A percentile compares a stretch with the other conserved stretches of the same genome.
phyloP scores from a whole-genome alignment of 1,140 invertebrate genomes.

The Anagrus nilaparvatae region DNA sequence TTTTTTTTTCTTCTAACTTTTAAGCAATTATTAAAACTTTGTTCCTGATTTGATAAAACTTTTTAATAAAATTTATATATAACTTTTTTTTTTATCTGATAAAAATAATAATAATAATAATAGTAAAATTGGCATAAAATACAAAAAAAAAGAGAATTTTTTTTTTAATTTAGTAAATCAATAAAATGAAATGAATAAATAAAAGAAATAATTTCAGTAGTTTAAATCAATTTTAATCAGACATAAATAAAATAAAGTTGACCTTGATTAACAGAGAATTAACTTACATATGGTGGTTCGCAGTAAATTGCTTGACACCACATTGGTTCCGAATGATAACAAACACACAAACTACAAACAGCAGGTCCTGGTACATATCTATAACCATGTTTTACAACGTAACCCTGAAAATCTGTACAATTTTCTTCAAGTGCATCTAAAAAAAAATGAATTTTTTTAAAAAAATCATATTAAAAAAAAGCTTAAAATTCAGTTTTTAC shows the following conservation, averaged over 20 bases:
- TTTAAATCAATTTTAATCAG: constrained; percentile 4
- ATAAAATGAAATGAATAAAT: no score
- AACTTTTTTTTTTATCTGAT: no score
- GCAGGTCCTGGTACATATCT: constrained; percentile 75
- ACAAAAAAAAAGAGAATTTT: no score
- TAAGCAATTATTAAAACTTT: no score
- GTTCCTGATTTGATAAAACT: no score
- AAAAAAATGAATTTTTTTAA: constrained; percentile 16
- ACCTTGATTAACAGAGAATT: no score
- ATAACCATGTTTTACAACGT: constrained; percentile 61
- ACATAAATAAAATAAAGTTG: not conserved
- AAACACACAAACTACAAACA: constrained; percentile 76
- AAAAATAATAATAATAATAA: no score
- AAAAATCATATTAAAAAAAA: not conserved
- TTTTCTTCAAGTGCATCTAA: constrained; percentile 59
- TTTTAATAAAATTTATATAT: no score
- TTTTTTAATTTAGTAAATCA: no score
- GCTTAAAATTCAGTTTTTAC: no score
- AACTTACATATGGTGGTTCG: constrained; percentile 69
- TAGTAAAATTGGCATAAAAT: no score
- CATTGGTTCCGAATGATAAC: constrained; percentile 72
- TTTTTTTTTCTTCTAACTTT: no score
- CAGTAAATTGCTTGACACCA: constrained; percentile 82
- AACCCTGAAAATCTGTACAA: constrained; percentile 71
- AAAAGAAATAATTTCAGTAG: constrained; percentile 1